Conservation (phyloP, 2,113 vertebrate species). For the Casuarius casuarius region DNA sequence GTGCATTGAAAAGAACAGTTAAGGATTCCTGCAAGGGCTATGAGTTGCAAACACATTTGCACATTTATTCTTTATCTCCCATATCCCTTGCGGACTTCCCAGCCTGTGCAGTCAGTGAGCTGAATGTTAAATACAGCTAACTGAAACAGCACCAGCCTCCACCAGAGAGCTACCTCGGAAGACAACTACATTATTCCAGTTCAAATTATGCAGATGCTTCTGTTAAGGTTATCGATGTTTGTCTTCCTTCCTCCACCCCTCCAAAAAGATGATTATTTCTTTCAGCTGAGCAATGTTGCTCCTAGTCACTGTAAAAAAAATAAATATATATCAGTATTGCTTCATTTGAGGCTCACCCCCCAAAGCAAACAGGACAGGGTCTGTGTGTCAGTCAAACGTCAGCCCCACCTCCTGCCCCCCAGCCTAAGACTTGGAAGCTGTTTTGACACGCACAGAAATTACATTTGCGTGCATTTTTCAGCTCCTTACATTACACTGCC, state of each 20-base stretch:
- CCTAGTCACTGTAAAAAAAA: too few relatives aligned
- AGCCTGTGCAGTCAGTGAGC: background rate
- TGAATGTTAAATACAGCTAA: background rate
- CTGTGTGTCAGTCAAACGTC: rapidly evolving
- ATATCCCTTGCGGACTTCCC: background rate
- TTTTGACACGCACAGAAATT: background rate
- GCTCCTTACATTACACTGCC: slow-evolving; percentile 37
- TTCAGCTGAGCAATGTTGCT: rapidly evolving
- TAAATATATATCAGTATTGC: rapidly evolving
- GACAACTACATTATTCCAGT: background rate
- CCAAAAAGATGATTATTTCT: rapidly evolving
- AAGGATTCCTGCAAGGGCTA: background rate
- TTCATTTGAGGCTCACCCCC: background rate
- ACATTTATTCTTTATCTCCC: background rate
- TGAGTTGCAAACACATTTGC: background rate
- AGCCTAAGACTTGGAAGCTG: rapidly evolving
- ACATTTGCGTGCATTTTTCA: too few relatives aligned
- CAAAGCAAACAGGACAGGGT: background rate
- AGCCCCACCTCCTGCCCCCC: background rate
- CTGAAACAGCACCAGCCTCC: background rate
- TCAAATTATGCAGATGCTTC: background rate
- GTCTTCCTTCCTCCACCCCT: background rate
- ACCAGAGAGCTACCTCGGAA: background rate
- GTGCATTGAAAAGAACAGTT: background rate
- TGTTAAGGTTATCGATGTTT: background rate